Evolutionary conservation across 2,797 vertebrate genomes (phyloP).

Genomic region (Caiman crocodilus): DNA sequence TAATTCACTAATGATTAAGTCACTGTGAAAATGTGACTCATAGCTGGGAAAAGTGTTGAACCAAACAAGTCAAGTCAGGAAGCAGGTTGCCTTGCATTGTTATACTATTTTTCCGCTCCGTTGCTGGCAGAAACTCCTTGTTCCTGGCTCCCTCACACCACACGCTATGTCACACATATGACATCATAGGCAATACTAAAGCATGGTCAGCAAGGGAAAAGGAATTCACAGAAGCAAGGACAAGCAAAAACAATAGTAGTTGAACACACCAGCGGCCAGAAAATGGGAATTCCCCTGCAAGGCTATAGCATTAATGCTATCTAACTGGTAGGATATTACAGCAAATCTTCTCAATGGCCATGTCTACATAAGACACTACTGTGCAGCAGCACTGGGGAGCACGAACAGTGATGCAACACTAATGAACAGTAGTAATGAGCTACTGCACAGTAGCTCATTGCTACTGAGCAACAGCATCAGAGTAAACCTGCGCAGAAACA

Average conservation of each 20-base stretch:
- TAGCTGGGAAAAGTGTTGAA: not conserved
- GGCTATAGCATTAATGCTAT: not conserved
- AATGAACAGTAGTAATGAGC: too few relatives aligned
- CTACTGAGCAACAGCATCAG: too few relatives aligned
- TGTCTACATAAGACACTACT: too few relatives aligned
- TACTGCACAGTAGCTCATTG: too few relatives aligned
- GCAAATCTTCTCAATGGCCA: not conserved
- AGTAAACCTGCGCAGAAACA: too few relatives aligned
- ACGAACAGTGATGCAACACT: too few relatives aligned
- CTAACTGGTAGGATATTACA: not conserved
- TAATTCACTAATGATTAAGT: not conserved
- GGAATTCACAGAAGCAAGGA: not conserved
- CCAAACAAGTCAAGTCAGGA: not conserved
- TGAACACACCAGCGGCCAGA: accelerated
- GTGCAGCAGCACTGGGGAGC: too few relatives aligned
- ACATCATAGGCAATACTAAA: accelerated
- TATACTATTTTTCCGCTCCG: not conserved
- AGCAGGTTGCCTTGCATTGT: not conserved
- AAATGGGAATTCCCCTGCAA: not conserved
- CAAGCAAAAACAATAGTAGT: not conserved
- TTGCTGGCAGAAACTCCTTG: not conserved
- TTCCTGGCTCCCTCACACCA: accelerated
- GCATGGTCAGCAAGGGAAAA: not conserved
- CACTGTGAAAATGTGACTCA: not conserved
- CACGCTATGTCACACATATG: accelerated